Percentiles rank a stretch among this genome's conserved stretches.
phyloP scores from a whole-genome alignment of 2,113 vertebrate genomes.

The Poeciliopsis retropinna region DNA sequence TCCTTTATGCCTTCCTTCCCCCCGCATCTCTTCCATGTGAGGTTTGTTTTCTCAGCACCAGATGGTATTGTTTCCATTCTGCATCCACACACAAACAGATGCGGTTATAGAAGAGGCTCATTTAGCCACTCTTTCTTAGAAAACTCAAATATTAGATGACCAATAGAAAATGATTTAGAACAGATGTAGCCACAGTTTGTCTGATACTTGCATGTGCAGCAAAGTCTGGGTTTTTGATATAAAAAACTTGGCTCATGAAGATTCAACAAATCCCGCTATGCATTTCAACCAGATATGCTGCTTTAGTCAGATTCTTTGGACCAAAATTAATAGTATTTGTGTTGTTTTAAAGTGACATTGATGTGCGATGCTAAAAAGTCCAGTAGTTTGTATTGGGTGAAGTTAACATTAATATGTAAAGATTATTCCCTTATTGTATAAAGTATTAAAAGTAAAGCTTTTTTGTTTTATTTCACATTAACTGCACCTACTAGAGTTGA shows the following conservation, averaged over 20 bases:
- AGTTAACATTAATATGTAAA: not conserved
- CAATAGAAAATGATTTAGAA: conserved; percentile 42
- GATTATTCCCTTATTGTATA: not conserved
- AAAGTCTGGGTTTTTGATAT: not conserved
- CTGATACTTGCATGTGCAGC: not conserved
- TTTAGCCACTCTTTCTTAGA: conserved; percentile 30
- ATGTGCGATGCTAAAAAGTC: not conserved
- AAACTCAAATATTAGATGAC: conserved; percentile 44
- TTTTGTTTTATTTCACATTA: conserved; percentile 18
- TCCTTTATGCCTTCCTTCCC: conserved; percentile 35
- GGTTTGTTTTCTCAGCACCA: conserved; percentile 34
- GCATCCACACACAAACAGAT: not conserved
- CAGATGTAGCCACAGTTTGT: conserved; percentile 35
- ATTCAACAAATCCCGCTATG: conserved; percentile 33
- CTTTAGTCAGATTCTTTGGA: not conserved
- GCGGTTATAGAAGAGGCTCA: conserved; percentile 19
- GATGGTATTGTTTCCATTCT: conserved; percentile 23
- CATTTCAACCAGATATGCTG: conserved; percentile 34
- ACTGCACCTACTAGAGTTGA: conserved; percentile 17
- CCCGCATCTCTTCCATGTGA: conserved; percentile 2
- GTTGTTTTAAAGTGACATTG: not conserved
- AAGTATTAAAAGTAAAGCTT: not conserved
- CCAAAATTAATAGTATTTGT: not conserved
- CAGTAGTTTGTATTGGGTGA: conserved; percentile 35
- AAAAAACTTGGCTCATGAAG: conserved; percentile 18